These are phyloP conservation scores for Nerophis lumbriciformis DNA, from an alignment of 2,113 vertebrate genomes.

Conservation along the genomic window DNA sequence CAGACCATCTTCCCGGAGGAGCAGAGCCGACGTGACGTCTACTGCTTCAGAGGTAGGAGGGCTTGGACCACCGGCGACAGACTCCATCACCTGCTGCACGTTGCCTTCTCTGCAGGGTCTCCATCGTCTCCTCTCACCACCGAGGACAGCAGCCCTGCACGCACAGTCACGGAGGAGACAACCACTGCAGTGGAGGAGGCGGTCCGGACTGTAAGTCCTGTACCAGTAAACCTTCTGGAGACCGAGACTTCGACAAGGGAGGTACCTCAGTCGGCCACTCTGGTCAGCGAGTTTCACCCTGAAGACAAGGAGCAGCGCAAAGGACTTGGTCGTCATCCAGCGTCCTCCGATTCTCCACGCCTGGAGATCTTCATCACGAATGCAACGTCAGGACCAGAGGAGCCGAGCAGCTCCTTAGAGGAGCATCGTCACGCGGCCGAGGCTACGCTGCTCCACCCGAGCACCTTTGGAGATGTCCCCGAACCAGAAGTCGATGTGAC, in stretches of 20 bases:
- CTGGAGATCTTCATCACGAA: not conserved
- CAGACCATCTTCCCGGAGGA: conserved; percentile 89
- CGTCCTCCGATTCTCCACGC: conserved; percentile 9
- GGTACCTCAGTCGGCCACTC: not conserved
- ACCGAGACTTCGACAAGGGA: not conserved
- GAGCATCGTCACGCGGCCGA: conserved; percentile 7
- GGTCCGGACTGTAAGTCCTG: conserved; percentile 65
- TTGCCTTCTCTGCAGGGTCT: conserved; percentile 43
- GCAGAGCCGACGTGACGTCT: conserved; percentile 78
- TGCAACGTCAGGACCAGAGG: conserved; percentile 22
- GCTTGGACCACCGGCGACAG: not conserved
- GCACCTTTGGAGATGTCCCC: conserved; percentile 3
- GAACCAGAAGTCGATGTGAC: conserved; percentile 23
- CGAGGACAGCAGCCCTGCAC: conserved; percentile 55
- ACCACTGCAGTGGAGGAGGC: conserved; percentile 65
- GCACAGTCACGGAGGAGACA: conserved; percentile 58
- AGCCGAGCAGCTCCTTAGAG: conserved; percentile 6
- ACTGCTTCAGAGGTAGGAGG: conserved; percentile 85
- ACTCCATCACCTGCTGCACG: not conserved
- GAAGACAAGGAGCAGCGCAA: conserved; percentile 2
- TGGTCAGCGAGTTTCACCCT: not conserved
- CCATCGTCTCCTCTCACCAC: conserved; percentile 58
- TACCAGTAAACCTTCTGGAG: conserved; percentile 5
- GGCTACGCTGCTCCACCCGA: conserved; percentile 1
- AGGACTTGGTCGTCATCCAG: not conserved